phyloP scores from a whole-genome alignment of 2,113 vertebrate species.

The Melanocharis versteri region DNA sequence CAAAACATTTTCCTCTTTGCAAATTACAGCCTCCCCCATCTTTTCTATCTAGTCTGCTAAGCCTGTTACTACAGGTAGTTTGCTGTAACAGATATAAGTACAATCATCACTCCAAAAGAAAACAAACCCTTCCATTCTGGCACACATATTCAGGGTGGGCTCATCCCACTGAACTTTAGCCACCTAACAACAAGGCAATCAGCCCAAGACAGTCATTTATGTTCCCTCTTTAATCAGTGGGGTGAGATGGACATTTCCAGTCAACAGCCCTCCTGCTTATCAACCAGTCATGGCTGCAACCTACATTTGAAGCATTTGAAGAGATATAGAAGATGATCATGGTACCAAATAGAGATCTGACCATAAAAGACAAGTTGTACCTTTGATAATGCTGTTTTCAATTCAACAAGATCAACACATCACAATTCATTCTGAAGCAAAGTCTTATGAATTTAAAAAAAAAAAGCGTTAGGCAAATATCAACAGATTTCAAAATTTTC shows the following conservation, averaged over 20 bases:
- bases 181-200: background rate
- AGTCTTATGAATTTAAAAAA: background rate
- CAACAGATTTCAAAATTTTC: background rate
- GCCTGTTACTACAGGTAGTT: conserved; percentile 15
- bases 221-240: background rate
- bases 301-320: background rate
- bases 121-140: background rate
- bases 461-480: background rate
- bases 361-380: background rate
- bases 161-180: background rate
- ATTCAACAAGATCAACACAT: background rate
- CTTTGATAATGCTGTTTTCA: background rate
- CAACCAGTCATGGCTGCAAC: background rate
- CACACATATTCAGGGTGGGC: background rate
- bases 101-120: background rate
- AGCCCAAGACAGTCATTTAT: background rate
- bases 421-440: background rate
- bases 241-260: background rate
- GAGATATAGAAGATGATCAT: background rate
- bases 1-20: background rate
- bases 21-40: background rate
- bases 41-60: background rate
- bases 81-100: background rate
- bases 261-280: background rate
- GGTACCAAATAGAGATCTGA: background rate